These are phyloP conservation scores for Toxostoma redivivum DNA, from an alignment of 2,113 vertebrate species.

Conservation along the genomic window DNA sequence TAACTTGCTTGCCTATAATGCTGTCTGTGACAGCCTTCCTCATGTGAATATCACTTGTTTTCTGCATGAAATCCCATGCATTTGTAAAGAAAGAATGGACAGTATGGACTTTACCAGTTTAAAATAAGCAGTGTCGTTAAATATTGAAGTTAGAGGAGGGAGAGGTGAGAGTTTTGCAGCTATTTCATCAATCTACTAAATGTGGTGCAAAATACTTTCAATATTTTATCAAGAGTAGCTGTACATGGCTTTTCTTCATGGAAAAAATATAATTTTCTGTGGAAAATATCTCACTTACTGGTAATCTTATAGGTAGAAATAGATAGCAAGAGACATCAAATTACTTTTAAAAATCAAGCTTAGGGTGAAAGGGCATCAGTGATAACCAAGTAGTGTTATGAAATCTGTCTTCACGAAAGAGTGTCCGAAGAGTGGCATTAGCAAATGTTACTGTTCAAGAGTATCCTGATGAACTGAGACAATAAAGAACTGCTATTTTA, in stretches of 20 bases:
- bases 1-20: background rate
- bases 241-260: background rate
- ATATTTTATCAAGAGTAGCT: background rate
- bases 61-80: background rate
- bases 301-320: background rate
- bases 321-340: background rate
- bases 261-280: background rate
- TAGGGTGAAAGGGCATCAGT: background rate
- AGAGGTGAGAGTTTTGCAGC: background rate
- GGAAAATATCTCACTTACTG: background rate
- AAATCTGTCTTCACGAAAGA: background rate
- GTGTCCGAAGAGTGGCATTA: background rate
- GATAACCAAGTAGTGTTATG: background rate
- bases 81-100: background rate
- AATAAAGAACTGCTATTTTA: background rate
- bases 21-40: background rate
- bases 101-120: background rate
- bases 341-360: background rate
- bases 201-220: background rate
- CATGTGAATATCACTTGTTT: background rate
- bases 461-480: background rate
- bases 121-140: background rate
- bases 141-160: background rate
- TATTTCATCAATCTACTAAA: background rate
- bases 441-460: background rate